A percentile compares a stretch with the other conserved stretches of the same genome.
These are phyloP conservation scores for Oceanites oceanicus DNA, from an alignment of 2,113 vertebrate species.

Conservation along the genomic window DNA sequence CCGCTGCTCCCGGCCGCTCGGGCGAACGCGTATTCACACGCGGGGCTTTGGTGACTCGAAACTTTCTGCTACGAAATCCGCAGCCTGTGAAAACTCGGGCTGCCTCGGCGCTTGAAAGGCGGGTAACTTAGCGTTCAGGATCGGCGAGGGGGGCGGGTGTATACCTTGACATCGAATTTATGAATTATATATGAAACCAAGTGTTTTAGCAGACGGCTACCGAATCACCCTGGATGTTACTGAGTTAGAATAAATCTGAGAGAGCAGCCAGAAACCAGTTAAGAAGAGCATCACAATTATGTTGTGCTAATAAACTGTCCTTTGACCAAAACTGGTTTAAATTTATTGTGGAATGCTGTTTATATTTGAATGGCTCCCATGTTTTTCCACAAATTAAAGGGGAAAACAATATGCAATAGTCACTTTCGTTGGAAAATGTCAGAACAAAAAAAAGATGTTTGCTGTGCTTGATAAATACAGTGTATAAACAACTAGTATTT, in stretches of 20 bases:
- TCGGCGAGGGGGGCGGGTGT: neutral
- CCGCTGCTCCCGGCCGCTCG: neutral
- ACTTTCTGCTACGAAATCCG: neutral
- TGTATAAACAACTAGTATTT: slow-evolving; percentile 31
- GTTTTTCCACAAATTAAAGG: slow-evolving; percentile 51
- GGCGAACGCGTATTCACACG: neutral
- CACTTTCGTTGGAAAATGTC: slow-evolving; percentile 58
- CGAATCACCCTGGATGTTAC: neutral
- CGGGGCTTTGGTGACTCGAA: neutral
- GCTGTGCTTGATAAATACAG: slow-evolving; percentile 44
- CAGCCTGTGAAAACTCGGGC: neutral
- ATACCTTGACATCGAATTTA: neutral
- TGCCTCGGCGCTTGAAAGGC: neutral
- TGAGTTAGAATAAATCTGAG: neutral
- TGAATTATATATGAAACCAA: neutral
- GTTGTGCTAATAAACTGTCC: slow-evolving; percentile 9
- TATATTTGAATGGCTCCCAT: slow-evolving; percentile 40
- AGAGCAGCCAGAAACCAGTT: neutral
- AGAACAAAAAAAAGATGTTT: slow-evolving; percentile 46
- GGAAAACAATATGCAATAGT: slow-evolving; percentile 51
- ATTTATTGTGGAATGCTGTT: slow-evolving; percentile 45
- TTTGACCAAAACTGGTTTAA: slow-evolving; percentile 45
- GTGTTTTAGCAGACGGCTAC: neutral
- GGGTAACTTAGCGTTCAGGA: neutral
- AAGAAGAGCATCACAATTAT: neutral